Percentiles rank a stretch among this genome's conserved stretches.
Evolutionary conservation across 2,113 vertebrate genomes (phyloP).

Genomic region (Otolemur garnettii): DNA sequence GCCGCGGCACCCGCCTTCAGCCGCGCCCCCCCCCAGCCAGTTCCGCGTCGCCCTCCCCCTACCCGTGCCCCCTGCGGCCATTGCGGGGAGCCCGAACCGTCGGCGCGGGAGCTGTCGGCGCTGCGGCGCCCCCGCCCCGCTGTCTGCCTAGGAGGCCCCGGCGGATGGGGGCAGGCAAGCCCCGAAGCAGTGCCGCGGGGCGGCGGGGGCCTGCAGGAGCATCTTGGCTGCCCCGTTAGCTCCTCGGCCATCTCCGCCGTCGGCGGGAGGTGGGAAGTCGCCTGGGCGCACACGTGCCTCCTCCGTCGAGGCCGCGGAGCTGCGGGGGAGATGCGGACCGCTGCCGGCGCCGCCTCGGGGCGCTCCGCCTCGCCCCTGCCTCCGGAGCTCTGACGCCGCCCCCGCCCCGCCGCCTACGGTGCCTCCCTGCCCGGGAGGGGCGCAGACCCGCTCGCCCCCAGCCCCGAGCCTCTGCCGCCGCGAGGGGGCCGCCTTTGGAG

Average conservation of each 20-base stretch:
- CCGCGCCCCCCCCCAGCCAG: not conserved
- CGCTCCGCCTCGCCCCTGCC: constrained; percentile 78
- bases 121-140: constrained; percentile 70
- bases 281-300: constrained; percentile 81
- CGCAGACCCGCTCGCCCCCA: constrained; percentile 72
- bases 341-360: constrained; percentile 72
- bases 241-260: constrained; percentile 14
- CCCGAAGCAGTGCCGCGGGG: constrained; percentile 71
- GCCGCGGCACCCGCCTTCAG: constrained; percentile 54
- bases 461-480: constrained; percentile 54
- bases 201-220: constrained; percentile 72
- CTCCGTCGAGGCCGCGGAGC: constrained; percentile 74
- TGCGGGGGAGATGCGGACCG: constrained; percentile 74
- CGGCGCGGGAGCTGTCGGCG: constrained; percentile 73
- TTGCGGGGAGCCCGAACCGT: constrained; percentile 75
- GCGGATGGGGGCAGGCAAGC: constrained; percentile 75
- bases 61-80: constrained; percentile 58
- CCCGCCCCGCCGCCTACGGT: constrained; percentile 57
- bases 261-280: constrained; percentile 73
- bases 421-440: constrained; percentile 70
- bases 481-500: constrained; percentile 69
- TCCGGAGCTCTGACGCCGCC: constrained; percentile 80
- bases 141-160: constrained; percentile 74
- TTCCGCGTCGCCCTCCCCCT: constrained; percentile 29
- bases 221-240: constrained; percentile 47